Percentiles rank a stretch among this genome's conserved stretches.
phyloP scores from a whole-genome alignment of 2,797 vertebrate genomes.

The Mus spretus region DNA sequence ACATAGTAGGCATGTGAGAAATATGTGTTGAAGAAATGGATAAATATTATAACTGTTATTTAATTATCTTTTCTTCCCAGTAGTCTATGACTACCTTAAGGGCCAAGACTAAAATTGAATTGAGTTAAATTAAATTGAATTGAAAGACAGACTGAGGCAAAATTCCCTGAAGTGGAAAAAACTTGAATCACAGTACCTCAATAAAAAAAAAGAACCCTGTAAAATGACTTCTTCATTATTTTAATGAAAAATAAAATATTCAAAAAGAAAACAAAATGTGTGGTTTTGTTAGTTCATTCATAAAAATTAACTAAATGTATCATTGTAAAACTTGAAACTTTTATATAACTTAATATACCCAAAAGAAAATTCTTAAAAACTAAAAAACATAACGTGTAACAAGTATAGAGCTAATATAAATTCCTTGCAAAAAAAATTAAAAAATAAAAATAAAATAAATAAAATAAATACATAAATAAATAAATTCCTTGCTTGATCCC shows the following conservation, averaged over 20 bases:
- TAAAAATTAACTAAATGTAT: constrained; percentile 58
- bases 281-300: constrained; percentile 42
- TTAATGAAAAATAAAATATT: constrained; percentile 61
- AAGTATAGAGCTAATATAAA: background rate
- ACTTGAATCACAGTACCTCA: constrained; percentile 60
- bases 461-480: background rate
- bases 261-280: constrained; percentile 64
- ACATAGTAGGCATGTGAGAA: constrained; percentile 25
- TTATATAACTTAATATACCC: constrained; percentile 46
- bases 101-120: constrained; percentile 50
- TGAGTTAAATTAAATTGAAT: constrained; percentile 56
- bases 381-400: constrained; percentile 28
- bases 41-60: constrained; percentile 63
- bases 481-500: background rate
- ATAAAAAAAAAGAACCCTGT: constrained; percentile 57
- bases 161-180: constrained; percentile 32
- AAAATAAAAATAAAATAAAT: no score
- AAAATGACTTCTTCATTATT: constrained; percentile 63
- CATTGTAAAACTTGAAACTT: constrained; percentile 55
- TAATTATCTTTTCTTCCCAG: constrained; percentile 58
- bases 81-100: constrained; percentile 51
- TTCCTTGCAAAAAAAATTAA: background rate
- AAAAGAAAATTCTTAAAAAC: constrained; percentile 52
- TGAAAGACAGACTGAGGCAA: constrained; percentile 29
- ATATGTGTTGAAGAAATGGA: constrained; percentile 57